Base-by-base conservation (phyloP, 64 coral and sea anemone genomes). In the Trachythela sp. region DNA sequence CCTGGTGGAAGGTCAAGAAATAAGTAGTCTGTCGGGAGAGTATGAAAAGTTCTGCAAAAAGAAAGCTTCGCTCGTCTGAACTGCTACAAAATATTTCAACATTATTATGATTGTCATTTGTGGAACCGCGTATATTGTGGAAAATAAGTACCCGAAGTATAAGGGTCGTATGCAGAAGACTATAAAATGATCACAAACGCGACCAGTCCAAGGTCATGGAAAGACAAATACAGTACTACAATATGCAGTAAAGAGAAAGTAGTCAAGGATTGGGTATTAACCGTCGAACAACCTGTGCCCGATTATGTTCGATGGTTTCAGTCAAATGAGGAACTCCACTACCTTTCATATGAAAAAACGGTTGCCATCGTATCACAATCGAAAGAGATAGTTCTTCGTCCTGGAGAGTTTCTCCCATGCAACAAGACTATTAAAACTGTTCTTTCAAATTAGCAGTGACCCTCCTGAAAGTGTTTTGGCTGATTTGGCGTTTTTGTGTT, bases 221-320 rank as follows among this genome's bases (percentile, higher is more conserved):
- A 33, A 9, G 85, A 86, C 42, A 86, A 86, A n/a, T n/a, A n/a
- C n/a, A n/a, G 85, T 86, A 86, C 31, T 56, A 20, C 14, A 86
- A 41, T 18, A 86, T 5, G 3, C 36, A 5, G 2, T 77, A 77
- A 4, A 26, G 71, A 35, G 17, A 38, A 32, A 17, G 26, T 17
- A 3, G 1, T 32, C 2, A 38, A 15, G 32, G 29, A 77, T n/a
- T n/a, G n/a, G n/a, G n/a, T n/a, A n/a, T n/a, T n/a, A 77, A 77
- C 36, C 29, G 3, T 38, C 4, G 29, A 38, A 3, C 71, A 77
- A 27, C 71, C 71, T 10, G 26, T 77, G 2, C 71, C 71, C 6
- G 71, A 77, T 77, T 77, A 22, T 77, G 36, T 77, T 3, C 30
- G 2, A 39, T 77, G 71, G 71, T n/a, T n/a, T n/a, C 36, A 36